Evolutionary conservation across 2,888 invertebrate genomes (phyloP), one percentile per base, ranked within the genome.

Genomic region (Isoperla grammatica): DNA sequence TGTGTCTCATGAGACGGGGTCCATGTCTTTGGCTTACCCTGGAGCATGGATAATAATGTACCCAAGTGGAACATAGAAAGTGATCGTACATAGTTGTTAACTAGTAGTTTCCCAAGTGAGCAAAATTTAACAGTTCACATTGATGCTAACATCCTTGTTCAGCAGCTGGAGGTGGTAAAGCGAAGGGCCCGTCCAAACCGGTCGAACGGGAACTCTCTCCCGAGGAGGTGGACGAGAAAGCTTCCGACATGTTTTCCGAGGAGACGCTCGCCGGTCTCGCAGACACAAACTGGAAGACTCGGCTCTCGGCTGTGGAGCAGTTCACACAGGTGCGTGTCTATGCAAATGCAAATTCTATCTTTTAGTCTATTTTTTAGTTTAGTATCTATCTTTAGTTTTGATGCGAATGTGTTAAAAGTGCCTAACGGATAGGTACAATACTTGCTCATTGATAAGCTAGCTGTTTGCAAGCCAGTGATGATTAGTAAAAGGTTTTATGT

Each of bases 261-360:
- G 87, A 87, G 45, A 77, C 87, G 19, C 66, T 85, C 2, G 71
- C 73, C 69, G 90, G 88, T 53, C 76, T 95, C 3, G 78, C 79
- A 0, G 92, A 90, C 71, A 73, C 83, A 50, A 91, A 92, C 75
- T 95, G 94, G 94, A 95, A 95, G 77, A 86, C 76, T 59, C 81
- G 95, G 23, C 77, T 94, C 13, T 76, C 82, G 9, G 83, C 90
- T 1, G 86, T 87, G 12, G 92, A 94, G 69, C 82, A 83, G 67
- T 79, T 92, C 65, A 74, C 81, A 40, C 80, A 78, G 65, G 76
- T 77, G n/a, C 61, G 67, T 20, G n/a, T 56, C n/a, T n/a, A 17
- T 9, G 2, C 1, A 1, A 11, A 43, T 8, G 43, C 0, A 43
- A 43, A 43, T 9, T 4, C 15, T 9, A 12, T 43, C 1, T 17